Evolutionary conservation across 2,797 vertebrate species (phyloP).

Genomic region (Austrolebias charrua): DNA sequence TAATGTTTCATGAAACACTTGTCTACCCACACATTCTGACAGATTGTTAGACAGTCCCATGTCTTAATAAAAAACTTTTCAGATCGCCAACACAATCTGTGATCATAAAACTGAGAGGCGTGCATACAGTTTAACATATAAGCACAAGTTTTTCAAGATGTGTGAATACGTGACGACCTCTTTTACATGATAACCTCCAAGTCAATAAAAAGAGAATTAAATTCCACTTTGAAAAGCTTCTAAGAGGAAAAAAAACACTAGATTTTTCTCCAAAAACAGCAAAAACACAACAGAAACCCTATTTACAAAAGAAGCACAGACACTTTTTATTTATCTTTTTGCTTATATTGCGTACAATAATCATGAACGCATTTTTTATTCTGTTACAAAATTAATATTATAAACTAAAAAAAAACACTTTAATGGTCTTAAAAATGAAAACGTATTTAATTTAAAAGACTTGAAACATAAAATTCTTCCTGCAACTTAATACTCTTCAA

Average conservation of each 20-base stretch:
- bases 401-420: no score
- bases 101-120: conserved; percentile 2
- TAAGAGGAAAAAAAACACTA: conserved; percentile 20
- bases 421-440: no score
- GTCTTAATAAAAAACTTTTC: background rate
- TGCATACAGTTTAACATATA: conserved; percentile 1
- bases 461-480: background rate
- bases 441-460: no score
- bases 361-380: no score
- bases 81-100: background rate
- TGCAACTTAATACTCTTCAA: background rate
- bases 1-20: background rate
- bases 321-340: no score
- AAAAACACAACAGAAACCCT: conserved; percentile 1
- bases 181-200: conserved; percentile 54
- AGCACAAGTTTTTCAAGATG: conserved; percentile 40
- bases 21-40: no score
- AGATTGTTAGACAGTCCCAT: background rate
- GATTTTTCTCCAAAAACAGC: background rate
- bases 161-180: conserved; percentile 61
- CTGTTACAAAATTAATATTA: no score
- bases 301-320: background rate
- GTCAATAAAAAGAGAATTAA: conserved; percentile 54
- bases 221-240: conserved; percentile 25
- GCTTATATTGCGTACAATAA: no score